Percentiles rank a stretch among this genome's conserved stretches.
These are phyloP conservation scores for Cyphomyrus discorhynchus DNA, from an alignment of 2,113 vertebrate genomes.

Conservation along the genomic window DNA sequence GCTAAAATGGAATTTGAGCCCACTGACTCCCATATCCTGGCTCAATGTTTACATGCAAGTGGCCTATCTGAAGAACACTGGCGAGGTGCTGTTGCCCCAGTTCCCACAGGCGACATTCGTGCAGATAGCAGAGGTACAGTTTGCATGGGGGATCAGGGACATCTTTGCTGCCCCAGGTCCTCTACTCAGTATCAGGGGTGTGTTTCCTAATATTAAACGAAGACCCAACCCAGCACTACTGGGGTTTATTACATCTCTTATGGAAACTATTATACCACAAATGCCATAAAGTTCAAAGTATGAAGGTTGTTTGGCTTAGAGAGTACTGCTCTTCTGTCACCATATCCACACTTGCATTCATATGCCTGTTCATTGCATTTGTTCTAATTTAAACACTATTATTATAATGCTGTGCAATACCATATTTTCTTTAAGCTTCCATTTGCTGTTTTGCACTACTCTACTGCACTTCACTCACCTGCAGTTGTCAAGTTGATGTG, in stretches of 20 bases:
- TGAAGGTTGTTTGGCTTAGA: background rate
- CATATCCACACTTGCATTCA: background rate
- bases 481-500: background rate
- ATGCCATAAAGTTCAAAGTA: background rate
- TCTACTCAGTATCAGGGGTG: background rate
- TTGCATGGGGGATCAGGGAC: background rate
- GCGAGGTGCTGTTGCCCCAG: constrained; percentile 74
- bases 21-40: constrained; percentile 88
- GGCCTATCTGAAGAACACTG: constrained; percentile 71
- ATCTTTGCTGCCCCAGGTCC: background rate
- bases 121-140: constrained; percentile 81
- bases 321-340: background rate
- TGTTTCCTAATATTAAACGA: background rate
- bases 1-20: constrained; percentile 86
- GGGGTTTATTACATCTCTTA: background rate
- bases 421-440: background rate
- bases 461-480: background rate
- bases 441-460: background rate
- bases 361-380: background rate
- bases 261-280: too few relatives aligned
- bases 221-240: background rate
- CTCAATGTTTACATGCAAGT: constrained; percentile 96
- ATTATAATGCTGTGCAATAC: background rate
- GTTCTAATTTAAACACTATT: background rate
- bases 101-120: constrained; percentile 84